Base-by-base conservation (phyloP, 2,113 vertebrate genomes). In the Rutilus rutilus region DNA sequence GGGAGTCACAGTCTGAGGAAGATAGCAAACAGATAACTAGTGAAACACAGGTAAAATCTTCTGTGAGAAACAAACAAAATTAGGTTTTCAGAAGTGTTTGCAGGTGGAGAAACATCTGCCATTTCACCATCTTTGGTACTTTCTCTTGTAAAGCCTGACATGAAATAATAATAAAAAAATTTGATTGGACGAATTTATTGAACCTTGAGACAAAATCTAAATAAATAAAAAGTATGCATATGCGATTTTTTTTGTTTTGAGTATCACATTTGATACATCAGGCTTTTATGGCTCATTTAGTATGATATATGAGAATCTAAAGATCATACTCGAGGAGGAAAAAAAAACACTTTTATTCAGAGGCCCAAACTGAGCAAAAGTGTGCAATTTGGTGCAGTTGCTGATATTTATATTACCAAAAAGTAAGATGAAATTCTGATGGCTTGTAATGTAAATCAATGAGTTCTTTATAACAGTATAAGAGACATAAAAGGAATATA, bases 1-100 rank as follows among this genome's bases (percentile, higher is more conserved):
- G 97, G 57, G 98, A 97, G 65, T 99, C 97, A 6, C 98, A 99
- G 89, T 98, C 98, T 99, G 94, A 75, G 57, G 76, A 89, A 36
- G 27, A 30, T 52, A 42, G 69, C 17, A 33, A 50, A 23, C 6
- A 83, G 54, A 73, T 11, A 12, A 12, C 67, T n/a, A 12, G 67
- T 71, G 67, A 71, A 69, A 71, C 4, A 2, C 65, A 39, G 67
- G 67, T 39, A 39, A 39, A 42, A 42, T 73, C 19, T 23, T 42
- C 33, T 12, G 67, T 23, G 33, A 23, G 67, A 23, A 71, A 71
- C 36, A 42, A 42, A 42, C 19, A 23, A 71, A 42, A 71, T 11
- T 1, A 71, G 36, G 23, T 39, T 39, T 36, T 8, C 17, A 69
- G 33, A 9, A 21, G 65, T 21, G 33, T 57, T 57, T 57, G 54